These are phyloP conservation scores for Scortum barcoo DNA, from an alignment of 2,113 vertebrate species.

Conservation along the genomic window DNA sequence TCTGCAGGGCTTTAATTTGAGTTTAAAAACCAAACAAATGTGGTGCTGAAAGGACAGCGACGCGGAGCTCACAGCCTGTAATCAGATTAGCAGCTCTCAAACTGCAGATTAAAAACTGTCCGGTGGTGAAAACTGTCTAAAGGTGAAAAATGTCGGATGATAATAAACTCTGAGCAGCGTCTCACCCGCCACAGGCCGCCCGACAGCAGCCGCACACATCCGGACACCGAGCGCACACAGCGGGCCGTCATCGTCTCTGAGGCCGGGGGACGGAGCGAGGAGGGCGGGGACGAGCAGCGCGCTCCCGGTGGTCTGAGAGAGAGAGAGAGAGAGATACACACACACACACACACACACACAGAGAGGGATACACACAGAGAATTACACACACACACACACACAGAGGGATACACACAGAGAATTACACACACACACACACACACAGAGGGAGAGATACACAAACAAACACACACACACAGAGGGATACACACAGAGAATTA, in stretches of 20 bases:
- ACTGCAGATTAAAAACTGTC: neutral
- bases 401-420: too few relatives aligned
- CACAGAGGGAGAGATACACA: too few relatives aligned
- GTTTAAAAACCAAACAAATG: neutral
- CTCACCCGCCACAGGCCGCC: conserved; percentile 47
- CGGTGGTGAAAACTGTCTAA: too few relatives aligned
- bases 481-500: too few relatives aligned
- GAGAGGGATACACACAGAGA: too few relatives aligned
- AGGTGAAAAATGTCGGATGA: too few relatives aligned
- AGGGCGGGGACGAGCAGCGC: conserved; percentile 53
- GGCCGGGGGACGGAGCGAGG: conserved; percentile 1
- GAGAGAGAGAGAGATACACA: too few relatives aligned
- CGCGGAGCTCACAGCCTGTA: conserved; percentile 10
- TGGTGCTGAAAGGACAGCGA: conserved; percentile 64
- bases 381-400: neutral
- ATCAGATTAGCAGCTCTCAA: conserved; percentile 29
- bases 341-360: neutral
- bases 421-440: neutral
- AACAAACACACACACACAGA: too few relatives aligned
- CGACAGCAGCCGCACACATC: conserved; percentile 50
- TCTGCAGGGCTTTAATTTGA: neutral
- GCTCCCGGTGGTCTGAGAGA: too few relatives aligned
- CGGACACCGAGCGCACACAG: conserved; percentile 51
- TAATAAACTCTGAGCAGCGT: too few relatives aligned
- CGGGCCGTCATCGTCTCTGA: conserved; percentile 64